Conservation (phyloP, 2,113 vertebrate species). For the Electrona antarctica region DNA sequence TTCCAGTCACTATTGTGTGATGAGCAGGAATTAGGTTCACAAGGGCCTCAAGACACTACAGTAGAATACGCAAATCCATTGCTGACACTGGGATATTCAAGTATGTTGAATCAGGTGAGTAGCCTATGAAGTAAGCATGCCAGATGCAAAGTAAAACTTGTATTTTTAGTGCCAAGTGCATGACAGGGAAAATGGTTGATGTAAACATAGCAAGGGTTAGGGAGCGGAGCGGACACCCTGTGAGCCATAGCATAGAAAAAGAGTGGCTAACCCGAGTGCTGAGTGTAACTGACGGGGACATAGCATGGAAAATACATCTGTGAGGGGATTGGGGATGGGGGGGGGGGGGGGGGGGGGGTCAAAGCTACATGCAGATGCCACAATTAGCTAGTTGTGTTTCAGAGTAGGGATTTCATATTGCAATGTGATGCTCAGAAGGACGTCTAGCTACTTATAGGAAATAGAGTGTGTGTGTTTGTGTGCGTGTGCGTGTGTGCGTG, state of each 20-base stretch:
- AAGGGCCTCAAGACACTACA: conserved; percentile 6
- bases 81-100: conserved; percentile 9
- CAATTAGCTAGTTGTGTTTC: conserved; percentile 66
- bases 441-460: conserved; percentile 50
- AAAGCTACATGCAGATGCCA: conserved; percentile 59
- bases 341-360: neutral
- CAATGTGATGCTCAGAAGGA: conserved; percentile 54
- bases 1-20: neutral
- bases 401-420: conserved; percentile 59
- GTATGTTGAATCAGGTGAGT: neutral
- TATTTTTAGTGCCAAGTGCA: conserved; percentile 35
- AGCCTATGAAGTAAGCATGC: neutral
- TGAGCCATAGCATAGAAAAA: conserved; percentile 36
- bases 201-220: neutral
- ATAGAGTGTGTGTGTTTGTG: conserved; percentile 21
- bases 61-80: neutral
- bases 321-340: neutral
- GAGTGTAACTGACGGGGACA: conserved; percentile 46
- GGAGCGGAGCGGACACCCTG: conserved; percentile 4
- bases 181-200: neutral
- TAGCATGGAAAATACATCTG: conserved; percentile 62
- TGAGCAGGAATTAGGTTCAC: neutral
- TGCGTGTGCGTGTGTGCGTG: conserved; percentile 19
- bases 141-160: conserved; percentile 17
- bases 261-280: conserved; percentile 22